A percentile compares a stretch with the other conserved stretches of the same genome.
Conservation (phyloP, 2,797 vertebrate genomes). For the Myoxocephalus aenaeus region DNA sequence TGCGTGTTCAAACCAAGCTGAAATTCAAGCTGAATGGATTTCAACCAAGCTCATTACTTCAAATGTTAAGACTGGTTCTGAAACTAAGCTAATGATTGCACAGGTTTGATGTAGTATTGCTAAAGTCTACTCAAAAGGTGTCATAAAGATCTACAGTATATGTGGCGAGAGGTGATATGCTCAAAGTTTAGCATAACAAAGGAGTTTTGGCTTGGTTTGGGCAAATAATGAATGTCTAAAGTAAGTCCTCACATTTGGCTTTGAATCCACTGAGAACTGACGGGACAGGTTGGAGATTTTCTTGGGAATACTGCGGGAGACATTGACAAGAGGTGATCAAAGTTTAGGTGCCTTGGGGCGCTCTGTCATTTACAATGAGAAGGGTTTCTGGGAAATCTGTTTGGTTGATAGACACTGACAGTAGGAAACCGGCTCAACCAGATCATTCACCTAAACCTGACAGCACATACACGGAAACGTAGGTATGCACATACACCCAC, state of each 20-base stretch:
- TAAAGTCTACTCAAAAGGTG: neutral
- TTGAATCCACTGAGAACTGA: neutral
- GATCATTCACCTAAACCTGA: conserved; percentile 53
- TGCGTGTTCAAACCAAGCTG: neutral
- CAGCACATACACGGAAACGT: conserved; percentile 1
- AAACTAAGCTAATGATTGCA: conserved; percentile 11
- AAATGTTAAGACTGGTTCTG: conserved; percentile 1
- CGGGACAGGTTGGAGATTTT: neutral
- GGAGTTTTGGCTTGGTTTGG: neutral
- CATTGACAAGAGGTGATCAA: conserved; percentile 27
- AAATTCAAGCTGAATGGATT: conserved; percentile 3
- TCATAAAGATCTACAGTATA: conserved; percentile 2
- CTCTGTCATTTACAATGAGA: conserved; percentile 33
- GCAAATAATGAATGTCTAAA: neutral
- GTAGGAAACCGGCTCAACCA: conserved; percentile 73
- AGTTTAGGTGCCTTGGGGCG: conserved; percentile 21
- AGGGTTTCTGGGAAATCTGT: conserved; percentile 41
- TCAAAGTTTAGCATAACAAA: conserved; percentile 8
- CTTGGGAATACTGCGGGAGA: conserved; percentile 25
- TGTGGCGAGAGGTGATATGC: neutral
- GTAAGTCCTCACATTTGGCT: neutral
- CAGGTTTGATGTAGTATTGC: neutral
- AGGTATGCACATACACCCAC: neutral
- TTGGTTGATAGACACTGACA: conserved; percentile 50
- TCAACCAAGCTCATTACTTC: neutral